These are phyloP conservation scores for Triops longicaudatus DNA, from an alignment of 1,140 invertebrate species.

Conservation along the genomic window DNA sequence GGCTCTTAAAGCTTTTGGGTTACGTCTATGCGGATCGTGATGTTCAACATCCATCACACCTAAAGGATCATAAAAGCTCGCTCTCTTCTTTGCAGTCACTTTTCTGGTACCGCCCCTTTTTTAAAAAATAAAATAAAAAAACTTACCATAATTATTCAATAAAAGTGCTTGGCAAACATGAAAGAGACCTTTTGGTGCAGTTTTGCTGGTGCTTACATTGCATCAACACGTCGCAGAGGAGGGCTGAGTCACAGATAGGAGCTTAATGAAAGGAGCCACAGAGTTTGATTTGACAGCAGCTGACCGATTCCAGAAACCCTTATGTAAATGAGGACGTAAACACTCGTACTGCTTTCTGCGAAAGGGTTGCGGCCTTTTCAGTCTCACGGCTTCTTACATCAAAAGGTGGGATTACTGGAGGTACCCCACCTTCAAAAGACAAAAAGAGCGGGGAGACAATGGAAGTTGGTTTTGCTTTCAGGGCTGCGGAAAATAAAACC, in stretches of 20 bases:
- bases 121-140: neutral
- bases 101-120: neutral
- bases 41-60: slow-evolving; percentile 1
- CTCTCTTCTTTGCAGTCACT: slow-evolving; percentile 2
- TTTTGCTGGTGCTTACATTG: neutral
- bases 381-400: neutral
- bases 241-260: neutral
- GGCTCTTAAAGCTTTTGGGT: slow-evolving; percentile 1
- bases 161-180: slow-evolving; percentile 5
- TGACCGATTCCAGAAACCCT: neutral
- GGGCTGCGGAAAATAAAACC: neutral
- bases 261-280: neutral
- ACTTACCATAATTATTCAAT: slow-evolving; percentile 4
- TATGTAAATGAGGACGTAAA: neutral
- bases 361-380: neutral
- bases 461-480: neutral
- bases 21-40: neutral
- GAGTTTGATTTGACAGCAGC: slow-evolving; percentile 1
- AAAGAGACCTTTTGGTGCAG: neutral
- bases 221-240: neutral
- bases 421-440: neutral
- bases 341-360: neutral
- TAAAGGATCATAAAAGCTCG: slow-evolving; percentile 5
- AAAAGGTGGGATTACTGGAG: neutral
- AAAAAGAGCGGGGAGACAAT: neutral